phyloP scores from a whole-genome alignment of 2,888 invertebrate genomes.

The Magallana nippona region DNA sequence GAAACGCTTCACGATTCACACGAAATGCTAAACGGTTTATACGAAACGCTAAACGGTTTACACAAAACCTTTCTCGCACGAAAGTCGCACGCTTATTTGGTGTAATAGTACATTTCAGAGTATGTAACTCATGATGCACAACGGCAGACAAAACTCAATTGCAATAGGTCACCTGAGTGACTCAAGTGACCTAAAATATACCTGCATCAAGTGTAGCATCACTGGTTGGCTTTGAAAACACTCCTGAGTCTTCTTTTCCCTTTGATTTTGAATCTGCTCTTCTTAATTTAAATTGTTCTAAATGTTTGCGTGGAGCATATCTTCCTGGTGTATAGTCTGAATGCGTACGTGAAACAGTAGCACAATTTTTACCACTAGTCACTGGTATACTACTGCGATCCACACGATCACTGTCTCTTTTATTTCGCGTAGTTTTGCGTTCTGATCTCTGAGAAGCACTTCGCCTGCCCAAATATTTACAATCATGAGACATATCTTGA shows the following conservation, averaged over 20 bases:
- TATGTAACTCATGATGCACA: too few relatives aligned
- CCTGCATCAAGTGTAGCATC: conserved; percentile 63
- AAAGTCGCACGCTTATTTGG: too few relatives aligned
- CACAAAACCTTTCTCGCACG: too few relatives aligned
- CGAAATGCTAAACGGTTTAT: too few relatives aligned
- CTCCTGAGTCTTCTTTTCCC: conserved; percentile 64
- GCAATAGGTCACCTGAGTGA: too few relatives aligned
- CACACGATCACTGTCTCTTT: conserved; percentile 46
- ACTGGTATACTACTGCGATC: conserved; percentile 63
- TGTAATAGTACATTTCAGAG: too few relatives aligned
- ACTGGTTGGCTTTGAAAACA: conserved; percentile 69
- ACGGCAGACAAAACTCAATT: too few relatives aligned
- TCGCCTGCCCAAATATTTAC: conserved; percentile 46
- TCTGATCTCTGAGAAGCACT: conserved; percentile 55
- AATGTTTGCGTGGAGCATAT: conserved; percentile 59
- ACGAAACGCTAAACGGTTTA: too few relatives aligned
- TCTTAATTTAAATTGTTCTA: conserved; percentile 51
- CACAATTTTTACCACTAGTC: conserved; percentile 48
- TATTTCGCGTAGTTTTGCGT: conserved; percentile 47
- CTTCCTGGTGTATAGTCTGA: conserved; percentile 64
- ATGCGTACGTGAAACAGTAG: conserved; percentile 62
- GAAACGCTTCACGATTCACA: too few relatives aligned
- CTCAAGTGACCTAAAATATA: not conserved
- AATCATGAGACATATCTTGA: conserved; percentile 56
- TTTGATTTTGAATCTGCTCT: conserved; percentile 44